Base-by-base conservation (phyloP, 92 coral and sea anemone genomes). In the Muricea muricata region DNA sequence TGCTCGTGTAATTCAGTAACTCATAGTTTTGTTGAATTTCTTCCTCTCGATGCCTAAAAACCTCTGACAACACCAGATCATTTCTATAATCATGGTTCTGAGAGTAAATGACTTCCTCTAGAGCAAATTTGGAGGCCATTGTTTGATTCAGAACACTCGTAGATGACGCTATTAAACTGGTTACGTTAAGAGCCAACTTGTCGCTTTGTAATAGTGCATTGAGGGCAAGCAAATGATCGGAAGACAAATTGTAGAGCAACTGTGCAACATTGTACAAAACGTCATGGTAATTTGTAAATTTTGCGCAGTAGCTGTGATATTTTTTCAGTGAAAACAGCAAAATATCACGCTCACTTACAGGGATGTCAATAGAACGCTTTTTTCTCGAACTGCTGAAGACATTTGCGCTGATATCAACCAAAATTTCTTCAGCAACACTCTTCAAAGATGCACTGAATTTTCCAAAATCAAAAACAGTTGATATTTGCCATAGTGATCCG, bases 231-330 rank as follows among this genome's bases (percentile, higher is more conserved):
- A 8, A 9, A 61, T 25, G 63, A 39, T 89, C 80, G 34, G 79
- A 79, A 1, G 94, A 81, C 20, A 91, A 56, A 10, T 82, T 73
- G 58, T 86, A 76, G 24, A 93, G 88, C 11, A 90, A 85, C 7
- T 57, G 42, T 45, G 81, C 78, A 21, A 89, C 87, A 28, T 86
- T 89, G 13, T 65, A 65, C 17, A 93, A 78, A 8, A 81, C 90
- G 30, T 79, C 88, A 20, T 88, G 85, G 65, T 86, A 91, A 78
- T 89, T 93, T 9, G 85, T 89, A 13, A 80, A 90, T 65, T 87
- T 58, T 18, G 94, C 85, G 61, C 97, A 93, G 54, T 81, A 84
- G 23, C 69, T 86, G 37, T 89, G 89, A 32, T 87, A 91, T 35
- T 89, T 84, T 11, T 81, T 34, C 57, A 91, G 61, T 4, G 68